phyloP scores from a whole-genome alignment of 2,888 invertebrate genomes.

The Protonemura montana region DNA sequence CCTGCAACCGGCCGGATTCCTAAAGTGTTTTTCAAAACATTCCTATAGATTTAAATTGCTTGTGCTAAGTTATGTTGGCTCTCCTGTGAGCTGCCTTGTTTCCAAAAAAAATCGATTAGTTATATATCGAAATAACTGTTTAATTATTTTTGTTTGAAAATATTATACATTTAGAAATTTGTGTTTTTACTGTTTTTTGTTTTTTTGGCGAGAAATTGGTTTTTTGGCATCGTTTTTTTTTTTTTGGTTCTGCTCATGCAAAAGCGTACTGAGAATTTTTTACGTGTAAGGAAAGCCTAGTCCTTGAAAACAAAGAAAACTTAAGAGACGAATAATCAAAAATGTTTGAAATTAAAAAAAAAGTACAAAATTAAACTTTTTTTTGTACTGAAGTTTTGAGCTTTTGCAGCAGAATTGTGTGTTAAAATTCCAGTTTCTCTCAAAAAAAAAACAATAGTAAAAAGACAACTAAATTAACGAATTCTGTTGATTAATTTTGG shows the following conservation, averaged over 20 bases:
- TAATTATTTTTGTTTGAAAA: constrained; percentile 16
- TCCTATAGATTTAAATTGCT: neutral
- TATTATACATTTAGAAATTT: constrained; percentile 15
- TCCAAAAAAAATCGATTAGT: neutral
- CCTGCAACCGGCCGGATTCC: neutral
- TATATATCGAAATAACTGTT: constrained; percentile 18
- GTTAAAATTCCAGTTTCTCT: neutral
- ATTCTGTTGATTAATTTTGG: no score
- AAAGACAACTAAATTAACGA: no score
- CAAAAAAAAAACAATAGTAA: neutral
- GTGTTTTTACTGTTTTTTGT: constrained; percentile 2
- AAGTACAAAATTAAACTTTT: no score
- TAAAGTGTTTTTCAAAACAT: neutral
- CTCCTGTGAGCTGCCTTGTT: neutral
- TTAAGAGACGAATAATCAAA: no score
- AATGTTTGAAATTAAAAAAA: no score
- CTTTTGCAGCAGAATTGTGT: no score
- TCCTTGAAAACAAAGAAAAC: neutral
- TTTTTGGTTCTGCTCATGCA: neutral
- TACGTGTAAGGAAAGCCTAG: neutral
- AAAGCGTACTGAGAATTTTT: neutral
- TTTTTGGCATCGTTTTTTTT: neutral
- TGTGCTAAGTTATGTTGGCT: neutral
- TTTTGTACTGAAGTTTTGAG: no score
- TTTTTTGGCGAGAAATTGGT: constrained; percentile 20